These are phyloP conservation scores for Colossoma macropomum DNA, from an alignment of 2,113 vertebrate species.

Conservation along the genomic window DNA sequence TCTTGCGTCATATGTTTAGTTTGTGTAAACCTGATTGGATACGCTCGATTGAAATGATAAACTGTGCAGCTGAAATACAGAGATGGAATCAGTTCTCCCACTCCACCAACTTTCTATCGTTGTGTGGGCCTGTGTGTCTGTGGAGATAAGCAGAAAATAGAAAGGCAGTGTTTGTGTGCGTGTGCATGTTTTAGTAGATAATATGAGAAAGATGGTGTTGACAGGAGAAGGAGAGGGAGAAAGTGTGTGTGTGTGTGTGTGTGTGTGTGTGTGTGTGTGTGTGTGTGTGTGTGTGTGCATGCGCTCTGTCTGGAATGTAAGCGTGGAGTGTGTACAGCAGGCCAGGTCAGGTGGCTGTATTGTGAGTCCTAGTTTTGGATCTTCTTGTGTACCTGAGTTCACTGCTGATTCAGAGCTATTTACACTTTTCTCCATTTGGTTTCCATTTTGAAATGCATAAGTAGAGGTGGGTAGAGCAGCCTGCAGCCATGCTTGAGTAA, in stretches of 20 bases:
- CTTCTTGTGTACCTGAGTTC: conserved; percentile 1
- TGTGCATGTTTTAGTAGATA: conserved; percentile 16
- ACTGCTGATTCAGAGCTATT: not conserved
- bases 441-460: not conserved
- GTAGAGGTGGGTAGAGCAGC: no score
- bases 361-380: not conserved
- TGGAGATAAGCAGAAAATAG: conserved; percentile 8
- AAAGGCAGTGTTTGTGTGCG: not conserved
- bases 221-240: not conserved
- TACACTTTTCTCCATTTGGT: no score
- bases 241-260: conserved; percentile 30
- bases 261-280: conserved; percentile 19
- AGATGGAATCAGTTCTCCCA: not conserved
- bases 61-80: not conserved
- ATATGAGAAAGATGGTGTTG: conserved; percentile 24
- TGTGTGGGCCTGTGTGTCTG: not conserved
- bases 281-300: conserved; percentile 15
- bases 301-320: conserved; percentile 25
- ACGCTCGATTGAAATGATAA: not conserved
- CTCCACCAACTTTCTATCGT: not conserved
- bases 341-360: conserved; percentile 13
- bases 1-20: not conserved
- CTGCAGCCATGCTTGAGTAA: no score
- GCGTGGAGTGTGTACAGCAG: conserved; percentile 27
- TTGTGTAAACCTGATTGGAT: not conserved